phyloP scores from a whole-genome alignment of 2,888 invertebrate species.

The Agonopterix alstromeriana region DNA sequence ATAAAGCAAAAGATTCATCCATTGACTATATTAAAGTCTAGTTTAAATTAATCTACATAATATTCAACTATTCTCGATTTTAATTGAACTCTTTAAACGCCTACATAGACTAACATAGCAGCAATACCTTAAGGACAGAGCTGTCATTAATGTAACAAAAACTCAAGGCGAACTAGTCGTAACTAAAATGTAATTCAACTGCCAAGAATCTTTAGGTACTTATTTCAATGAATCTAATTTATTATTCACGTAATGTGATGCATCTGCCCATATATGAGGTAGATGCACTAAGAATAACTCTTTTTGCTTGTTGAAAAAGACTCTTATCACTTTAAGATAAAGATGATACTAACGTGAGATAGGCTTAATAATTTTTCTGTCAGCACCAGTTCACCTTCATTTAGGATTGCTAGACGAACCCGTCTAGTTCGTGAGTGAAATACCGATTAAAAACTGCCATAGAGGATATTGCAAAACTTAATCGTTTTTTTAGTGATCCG shows the following conservation, averaged over 20 bases:
- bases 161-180: neutral
- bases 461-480: neutral
- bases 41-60: too few relatives aligned
- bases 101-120: neutral
- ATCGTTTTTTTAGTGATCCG: neutral
- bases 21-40: too few relatives aligned
- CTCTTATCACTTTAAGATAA: slow-evolving; percentile 1
- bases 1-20: too few relatives aligned
- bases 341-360: neutral
- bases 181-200: neutral
- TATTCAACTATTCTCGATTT: too few relatives aligned
- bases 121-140: neutral
- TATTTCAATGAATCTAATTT: too few relatives aligned
- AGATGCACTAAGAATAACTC: slow-evolving; percentile 19
- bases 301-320: slow-evolving; percentile 1
- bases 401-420: slow-evolving; percentile 3
- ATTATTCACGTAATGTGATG: slow-evolving; percentile 11
- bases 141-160: neutral
- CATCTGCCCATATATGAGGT: slow-evolving; percentile 23
- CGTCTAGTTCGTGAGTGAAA: slow-evolving; percentile 11
- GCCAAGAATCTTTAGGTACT: too few relatives aligned
- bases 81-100: neutral
- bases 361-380: slow-evolving; percentile 7
- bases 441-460: slow-evolving; percentile 11
- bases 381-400: slow-evolving; percentile 28